phyloP scores from a whole-genome alignment of 2,888 invertebrate species.

The Harmothoe impar region DNA sequence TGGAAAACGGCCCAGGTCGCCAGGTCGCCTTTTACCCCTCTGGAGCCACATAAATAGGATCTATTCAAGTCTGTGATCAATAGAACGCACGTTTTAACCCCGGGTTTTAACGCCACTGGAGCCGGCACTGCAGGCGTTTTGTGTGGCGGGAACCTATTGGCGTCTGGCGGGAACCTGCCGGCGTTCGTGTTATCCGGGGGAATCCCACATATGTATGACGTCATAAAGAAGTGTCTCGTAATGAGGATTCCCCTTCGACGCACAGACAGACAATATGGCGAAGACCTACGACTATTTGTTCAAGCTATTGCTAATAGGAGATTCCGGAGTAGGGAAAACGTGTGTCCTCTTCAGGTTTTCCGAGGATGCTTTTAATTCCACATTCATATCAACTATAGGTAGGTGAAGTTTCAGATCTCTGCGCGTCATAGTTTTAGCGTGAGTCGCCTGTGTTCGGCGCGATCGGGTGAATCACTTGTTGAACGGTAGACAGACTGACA shows the following conservation, averaged over 20 bases:
- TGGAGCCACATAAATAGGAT: too few species aligned
- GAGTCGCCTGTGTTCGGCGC: not conserved
- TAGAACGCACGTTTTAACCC: too few species aligned
- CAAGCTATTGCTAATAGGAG: constrained; percentile 86
- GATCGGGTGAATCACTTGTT: constrained; percentile 50
- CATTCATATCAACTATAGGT: constrained; percentile 86
- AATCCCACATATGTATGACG: constrained; percentile 42
- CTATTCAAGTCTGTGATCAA: too few species aligned
- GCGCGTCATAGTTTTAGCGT: not conserved
- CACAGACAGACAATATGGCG: constrained; percentile 82
- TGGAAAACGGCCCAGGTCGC: too few species aligned
- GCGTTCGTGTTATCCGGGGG: constrained; percentile 5
- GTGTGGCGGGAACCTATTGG: too few species aligned
- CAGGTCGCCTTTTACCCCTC: too few species aligned
- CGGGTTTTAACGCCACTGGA: too few species aligned
- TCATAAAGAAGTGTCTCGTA: constrained; percentile 3
- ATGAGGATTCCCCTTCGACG: constrained; percentile 54
- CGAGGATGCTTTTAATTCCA: constrained; percentile 86
- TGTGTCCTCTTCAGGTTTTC: constrained; percentile 86
- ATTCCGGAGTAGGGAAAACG: constrained; percentile 87
- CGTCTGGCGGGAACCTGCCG: too few species aligned
- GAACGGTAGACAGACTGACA: constrained; percentile 31
- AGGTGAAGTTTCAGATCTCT: constrained; percentile 71
- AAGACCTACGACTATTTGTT: constrained; percentile 86
- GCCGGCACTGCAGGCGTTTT: too few species aligned